Conservation (phyloP, 53 echinoderm and acorn worm genomes). For the Apostichopus leukothele region DNA sequence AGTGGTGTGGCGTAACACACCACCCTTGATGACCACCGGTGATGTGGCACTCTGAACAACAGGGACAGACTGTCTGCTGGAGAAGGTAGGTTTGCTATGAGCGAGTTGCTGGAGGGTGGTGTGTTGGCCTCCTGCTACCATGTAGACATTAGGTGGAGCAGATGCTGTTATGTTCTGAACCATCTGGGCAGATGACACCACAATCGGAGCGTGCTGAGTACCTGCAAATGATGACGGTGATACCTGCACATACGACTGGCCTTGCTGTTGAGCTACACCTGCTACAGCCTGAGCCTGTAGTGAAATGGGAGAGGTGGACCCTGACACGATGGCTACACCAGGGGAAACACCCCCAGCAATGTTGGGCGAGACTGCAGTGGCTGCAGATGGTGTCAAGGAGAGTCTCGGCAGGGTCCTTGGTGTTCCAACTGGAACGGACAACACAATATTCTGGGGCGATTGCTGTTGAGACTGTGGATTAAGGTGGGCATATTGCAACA, state of each 20-base stretch:
- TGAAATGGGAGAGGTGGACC: conserved; percentile 26
- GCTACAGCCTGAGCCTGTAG: conserved; percentile 32
- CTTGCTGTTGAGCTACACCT: conserved; percentile 12
- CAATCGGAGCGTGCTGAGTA: background rate
- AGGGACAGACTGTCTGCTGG: conserved; percentile 61
- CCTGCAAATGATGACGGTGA: background rate
- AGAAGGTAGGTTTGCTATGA: conserved; percentile 33
- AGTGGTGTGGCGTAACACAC: background rate
- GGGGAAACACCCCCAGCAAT: conserved; percentile 26
- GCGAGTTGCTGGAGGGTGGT: conserved; percentile 8
- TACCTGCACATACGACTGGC: conserved; percentile 27
- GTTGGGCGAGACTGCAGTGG: conserved; percentile 17
- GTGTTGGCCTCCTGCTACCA: conserved; percentile 29
- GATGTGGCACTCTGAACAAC: conserved; percentile 64
- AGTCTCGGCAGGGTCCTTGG: conserved; percentile 41
- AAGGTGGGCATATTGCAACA: conserved; percentile 15
- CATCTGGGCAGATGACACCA: conserved; percentile 23
- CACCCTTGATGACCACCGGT: conserved; percentile 41
- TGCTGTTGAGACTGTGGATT: conserved; percentile 24
- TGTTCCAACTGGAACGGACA: conserved; percentile 39
- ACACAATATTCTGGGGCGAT: conserved; percentile 35
- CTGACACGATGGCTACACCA: conserved; percentile 28
- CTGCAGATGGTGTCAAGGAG: conserved; percentile 27
- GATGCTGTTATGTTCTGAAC: background rate
- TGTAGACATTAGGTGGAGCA: conserved; percentile 31